phyloP scores from a whole-genome alignment of 1,140 invertebrate species.

The Elymnias hypermnestra region DNA sequence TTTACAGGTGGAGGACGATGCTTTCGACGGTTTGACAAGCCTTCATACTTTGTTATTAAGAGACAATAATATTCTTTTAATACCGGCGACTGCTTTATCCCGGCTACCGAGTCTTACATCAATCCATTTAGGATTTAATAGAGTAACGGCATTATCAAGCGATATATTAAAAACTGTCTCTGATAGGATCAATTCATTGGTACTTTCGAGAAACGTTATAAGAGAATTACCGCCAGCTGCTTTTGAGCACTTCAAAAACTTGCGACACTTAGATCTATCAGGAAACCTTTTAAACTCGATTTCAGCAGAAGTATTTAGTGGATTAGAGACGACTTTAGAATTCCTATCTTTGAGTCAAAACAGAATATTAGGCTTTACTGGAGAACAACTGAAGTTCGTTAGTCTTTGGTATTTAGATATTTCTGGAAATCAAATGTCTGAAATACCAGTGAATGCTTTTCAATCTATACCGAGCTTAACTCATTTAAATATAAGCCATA shows the following conservation, averaged over 20 bases:
- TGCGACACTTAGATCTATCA: conserved; percentile 85
- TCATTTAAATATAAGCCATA: conserved; percentile 87
- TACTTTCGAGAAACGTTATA: conserved; percentile 89
- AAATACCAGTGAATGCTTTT: conserved; percentile 82
- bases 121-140: conserved; percentile 89
- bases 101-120: conserved; percentile 84
- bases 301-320: conserved; percentile 84
- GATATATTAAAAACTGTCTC: conserved; percentile 84
- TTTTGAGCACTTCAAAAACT: conserved; percentile 85
- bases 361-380: conserved; percentile 80
- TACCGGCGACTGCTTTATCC: conserved; percentile 87
- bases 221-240: conserved; percentile 87
- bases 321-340: conserved; percentile 83
- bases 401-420: conserved; percentile 84
- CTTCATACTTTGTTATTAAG: conserved; percentile 87
- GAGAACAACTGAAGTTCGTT: conserved; percentile 79
- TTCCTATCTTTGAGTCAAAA: conserved; percentile 87
- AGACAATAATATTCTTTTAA: conserved; percentile 91
- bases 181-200: conserved; percentile 79
- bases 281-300: conserved; percentile 86
- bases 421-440: conserved; percentile 86
- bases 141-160: conserved; percentile 89
- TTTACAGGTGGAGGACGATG: conserved; percentile 89
- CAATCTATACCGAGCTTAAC: conserved; percentile 80
- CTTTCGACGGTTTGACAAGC: conserved; percentile 87